Base-by-base conservation (phyloP, 2,888 invertebrate species). In the Aplocera efformata region DNA sequence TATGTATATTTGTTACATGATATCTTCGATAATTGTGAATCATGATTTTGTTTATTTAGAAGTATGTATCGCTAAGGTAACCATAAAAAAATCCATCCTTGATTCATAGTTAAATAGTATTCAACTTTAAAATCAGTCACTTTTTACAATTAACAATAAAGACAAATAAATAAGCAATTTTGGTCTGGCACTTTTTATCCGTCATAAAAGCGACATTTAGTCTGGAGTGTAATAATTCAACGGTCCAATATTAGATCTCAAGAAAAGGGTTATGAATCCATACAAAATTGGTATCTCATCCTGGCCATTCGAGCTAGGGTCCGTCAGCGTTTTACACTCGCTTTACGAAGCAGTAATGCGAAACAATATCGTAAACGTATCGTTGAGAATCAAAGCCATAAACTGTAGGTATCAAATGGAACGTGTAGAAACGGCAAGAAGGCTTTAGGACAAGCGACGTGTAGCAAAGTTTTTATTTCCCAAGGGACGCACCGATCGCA, bases 391-490 rank as follows among this genome's bases (percentile, higher is more conserved):
- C 81, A 82, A 77, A 79, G 75, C 75, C 63, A 79, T 85, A 84
- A 84, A 84, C 68, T 78, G 77, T 78, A 72, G 74, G 72, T 72
- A 78, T 72, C 72, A 76, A 84, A 84, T 84, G 83, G 72, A 79
- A 78, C 79, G 77, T 77, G 81, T 62, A 71, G 68, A 74, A 78
- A 78, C 72, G 75, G 81, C 78, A 77, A 77, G 81, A 78, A 79
- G 83, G 84, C 79, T 81, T 81, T 81, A 82, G 83, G 81, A 79
- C 80, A 79, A 76, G 83, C 81, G 85, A 82, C 83, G 83, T 80
- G 84, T 83, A 79, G 83, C 83, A 86, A 88, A 88, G 80, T 86
- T 88, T 86, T 86, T 86, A 86, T 86, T 88, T 88, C 86, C 86
- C 88, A 48, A 37, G 86, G 81, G 88, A 75, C 75, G 72, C 79